Evolutionary conservation across 2,888 invertebrate species (phyloP).

Genomic region (Cryptus armator): DNA sequence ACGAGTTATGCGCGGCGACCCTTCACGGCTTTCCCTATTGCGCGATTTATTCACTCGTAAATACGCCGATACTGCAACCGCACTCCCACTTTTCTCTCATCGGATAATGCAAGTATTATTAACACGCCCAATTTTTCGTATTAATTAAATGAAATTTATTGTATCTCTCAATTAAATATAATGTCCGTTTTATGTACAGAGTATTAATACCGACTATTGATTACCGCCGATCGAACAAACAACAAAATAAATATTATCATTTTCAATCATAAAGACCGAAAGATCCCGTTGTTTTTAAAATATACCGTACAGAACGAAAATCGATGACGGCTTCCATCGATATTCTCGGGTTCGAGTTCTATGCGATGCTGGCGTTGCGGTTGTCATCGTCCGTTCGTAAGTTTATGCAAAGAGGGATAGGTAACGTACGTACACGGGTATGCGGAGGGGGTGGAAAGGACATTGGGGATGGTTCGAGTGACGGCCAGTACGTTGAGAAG

Average conservation of each 20-base stretch:
- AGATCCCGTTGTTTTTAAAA: too few relatives aligned
- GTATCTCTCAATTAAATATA: constrained; percentile 74
- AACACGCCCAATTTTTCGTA: constrained; percentile 78
- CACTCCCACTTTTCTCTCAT: constrained; percentile 61
- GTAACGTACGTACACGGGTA: constrained; percentile 33
- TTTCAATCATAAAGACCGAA: too few relatives aligned
- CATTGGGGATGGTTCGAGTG: constrained; percentile 72
- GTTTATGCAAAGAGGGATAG: constrained; percentile 80
- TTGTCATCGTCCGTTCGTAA: constrained; percentile 78
- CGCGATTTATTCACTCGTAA: constrained; percentile 65
- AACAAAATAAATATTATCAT: neutral
- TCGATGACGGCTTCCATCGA: constrained; percentile 59
- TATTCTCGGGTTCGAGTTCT: constrained; percentile 36
- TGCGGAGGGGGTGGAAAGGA: constrained; percentile 68
- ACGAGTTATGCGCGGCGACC: constrained; percentile 70
- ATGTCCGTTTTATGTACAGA: constrained; percentile 19
- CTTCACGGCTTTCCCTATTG: constrained; percentile 68
- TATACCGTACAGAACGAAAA: constrained; percentile 39
- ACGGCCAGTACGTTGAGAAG: constrained; percentile 63
- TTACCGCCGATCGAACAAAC: neutral
- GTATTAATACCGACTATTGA: constrained; percentile 13
- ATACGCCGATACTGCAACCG: constrained; percentile 30
- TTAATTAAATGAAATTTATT: constrained; percentile 77
- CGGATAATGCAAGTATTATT: constrained; percentile 79
- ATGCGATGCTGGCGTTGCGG: constrained; percentile 33